Evolutionary conservation across 2,888 invertebrate species (phyloP).

Genomic region (Polyommatus icarus): DNA sequence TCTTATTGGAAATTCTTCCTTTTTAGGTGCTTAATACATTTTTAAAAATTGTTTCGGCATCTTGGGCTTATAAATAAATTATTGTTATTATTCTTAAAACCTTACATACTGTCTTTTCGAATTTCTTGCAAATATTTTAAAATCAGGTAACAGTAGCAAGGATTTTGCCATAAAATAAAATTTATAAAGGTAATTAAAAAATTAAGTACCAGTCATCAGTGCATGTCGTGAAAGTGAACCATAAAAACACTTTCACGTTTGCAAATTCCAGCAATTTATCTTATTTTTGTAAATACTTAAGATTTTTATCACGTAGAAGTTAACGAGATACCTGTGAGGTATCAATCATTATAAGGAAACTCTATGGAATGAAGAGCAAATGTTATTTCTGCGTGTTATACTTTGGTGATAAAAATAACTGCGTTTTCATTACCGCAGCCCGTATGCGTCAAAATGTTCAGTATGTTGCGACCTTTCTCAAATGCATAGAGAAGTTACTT

Average conservation of each 20-base stretch:
- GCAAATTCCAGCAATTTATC: not conserved
- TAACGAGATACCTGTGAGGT: not conserved
- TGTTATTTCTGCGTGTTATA: not conserved
- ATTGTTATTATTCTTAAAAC: not conserved
- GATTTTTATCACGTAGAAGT: not conserved
- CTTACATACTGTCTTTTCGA: not conserved
- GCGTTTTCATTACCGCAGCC: not conserved
- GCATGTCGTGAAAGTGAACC: conserved; percentile 9
- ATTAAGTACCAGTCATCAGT: not conserved
- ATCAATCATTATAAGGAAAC: not conserved
- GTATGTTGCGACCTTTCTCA: not conserved
- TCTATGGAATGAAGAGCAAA: not conserved
- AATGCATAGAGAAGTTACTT: not conserved
- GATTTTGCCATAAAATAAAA: not conserved
- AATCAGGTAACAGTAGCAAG: not conserved
- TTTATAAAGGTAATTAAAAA: conserved; percentile 10
- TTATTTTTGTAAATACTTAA: not conserved
- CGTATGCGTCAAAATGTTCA: not conserved
- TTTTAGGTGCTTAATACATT: too few species aligned
- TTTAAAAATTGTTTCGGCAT: too few species aligned
- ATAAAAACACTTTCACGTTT: conserved; percentile 9
- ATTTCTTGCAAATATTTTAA: not conserved
- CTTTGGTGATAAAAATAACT: not conserved
- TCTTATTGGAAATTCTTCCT: too few species aligned
- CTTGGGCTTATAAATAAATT: too few species aligned